These are phyloP conservation scores for Champsocephalus esox DNA, from an alignment of 2,797 vertebrate species.

Conservation along the genomic window DNA sequence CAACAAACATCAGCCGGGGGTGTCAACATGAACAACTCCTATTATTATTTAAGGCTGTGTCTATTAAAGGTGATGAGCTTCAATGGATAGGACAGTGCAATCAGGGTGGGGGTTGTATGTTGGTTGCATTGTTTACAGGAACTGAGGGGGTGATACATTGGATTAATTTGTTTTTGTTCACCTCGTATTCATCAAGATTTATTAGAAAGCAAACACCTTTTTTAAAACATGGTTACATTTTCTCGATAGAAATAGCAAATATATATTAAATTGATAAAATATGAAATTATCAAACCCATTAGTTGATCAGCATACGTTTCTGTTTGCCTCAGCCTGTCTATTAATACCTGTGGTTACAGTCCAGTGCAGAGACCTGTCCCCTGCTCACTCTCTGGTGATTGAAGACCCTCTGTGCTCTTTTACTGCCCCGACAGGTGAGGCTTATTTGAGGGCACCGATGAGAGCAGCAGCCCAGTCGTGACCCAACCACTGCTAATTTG, in stretches of 20 bases:
- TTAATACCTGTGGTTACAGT: conserved; percentile 55
- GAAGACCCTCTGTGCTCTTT: conserved; percentile 67
- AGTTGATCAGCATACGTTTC: conserved; percentile 8
- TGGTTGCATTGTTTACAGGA: conserved; percentile 50
- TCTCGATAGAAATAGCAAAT: background rate
- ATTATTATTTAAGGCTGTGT: conserved; percentile 76
- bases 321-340: conserved; percentile 51
- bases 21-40: conserved; percentile 70
- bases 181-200: conserved; percentile 37
- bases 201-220: conserved; percentile 22
- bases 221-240: conserved; percentile 1
- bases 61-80: conserved; percentile 71
- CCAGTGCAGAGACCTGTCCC: conserved; percentile 49
- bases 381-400: conserved; percentile 61
- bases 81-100: conserved; percentile 54
- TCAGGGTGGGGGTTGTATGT: conserved; percentile 39
- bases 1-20: conserved; percentile 71
- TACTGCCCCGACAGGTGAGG: conserved; percentile 76
- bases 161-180: conserved; percentile 45
- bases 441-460: conserved; percentile 70
- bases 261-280: conserved; percentile 1
- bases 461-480: conserved; percentile 63
- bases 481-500: conserved; percentile 74
- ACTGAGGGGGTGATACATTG: conserved; percentile 30
- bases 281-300: conserved; percentile 1